Percentiles rank a stretch among this genome's conserved stretches.
phyloP scores from a whole-genome alignment of 2,113 vertebrate genomes.

The Lophotis ruficrista region DNA sequence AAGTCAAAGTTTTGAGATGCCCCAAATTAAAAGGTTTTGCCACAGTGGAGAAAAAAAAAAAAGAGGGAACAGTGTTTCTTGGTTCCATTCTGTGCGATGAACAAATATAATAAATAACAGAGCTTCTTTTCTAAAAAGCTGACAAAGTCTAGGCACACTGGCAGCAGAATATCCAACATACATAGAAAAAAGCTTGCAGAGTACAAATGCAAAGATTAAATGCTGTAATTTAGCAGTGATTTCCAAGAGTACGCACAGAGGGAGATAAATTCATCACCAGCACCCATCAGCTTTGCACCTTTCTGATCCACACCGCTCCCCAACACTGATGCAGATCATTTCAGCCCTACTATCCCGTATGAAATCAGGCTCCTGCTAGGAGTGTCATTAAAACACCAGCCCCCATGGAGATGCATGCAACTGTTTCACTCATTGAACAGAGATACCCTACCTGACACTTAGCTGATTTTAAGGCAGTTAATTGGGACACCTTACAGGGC shows the following conservation, averaged over 20 bases:
- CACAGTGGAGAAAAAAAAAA: not conserved
- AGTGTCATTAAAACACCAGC: not conserved
- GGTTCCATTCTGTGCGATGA: not conserved
- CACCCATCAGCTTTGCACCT: not conserved
- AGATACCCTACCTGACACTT: not conserved
- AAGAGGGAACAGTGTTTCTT: not conserved
- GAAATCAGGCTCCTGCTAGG: not conserved
- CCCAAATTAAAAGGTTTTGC: not conserved
- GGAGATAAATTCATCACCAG: not conserved
- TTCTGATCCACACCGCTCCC: not conserved
- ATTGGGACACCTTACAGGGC: conserved; percentile 12
- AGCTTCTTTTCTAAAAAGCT: not conserved
- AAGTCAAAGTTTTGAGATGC: not conserved
- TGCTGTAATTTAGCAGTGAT: not conserved
- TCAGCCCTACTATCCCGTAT: not conserved
- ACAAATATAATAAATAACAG: not conserved
- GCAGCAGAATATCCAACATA: not conserved
- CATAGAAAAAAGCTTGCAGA: not conserved
- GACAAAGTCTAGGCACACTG: not conserved
- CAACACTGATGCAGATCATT: not conserved
- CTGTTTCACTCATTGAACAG: not conserved
- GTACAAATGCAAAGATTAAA: not conserved
- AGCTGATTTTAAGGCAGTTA: conserved; percentile 19
- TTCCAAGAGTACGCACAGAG: not conserved
- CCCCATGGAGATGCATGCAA: not conserved